Percentiles rank a stretch among this genome's conserved stretches.
Evolutionary conservation across 1,140 invertebrate genomes (phyloP).

Genomic region (Drosophila eugracilis): DNA sequence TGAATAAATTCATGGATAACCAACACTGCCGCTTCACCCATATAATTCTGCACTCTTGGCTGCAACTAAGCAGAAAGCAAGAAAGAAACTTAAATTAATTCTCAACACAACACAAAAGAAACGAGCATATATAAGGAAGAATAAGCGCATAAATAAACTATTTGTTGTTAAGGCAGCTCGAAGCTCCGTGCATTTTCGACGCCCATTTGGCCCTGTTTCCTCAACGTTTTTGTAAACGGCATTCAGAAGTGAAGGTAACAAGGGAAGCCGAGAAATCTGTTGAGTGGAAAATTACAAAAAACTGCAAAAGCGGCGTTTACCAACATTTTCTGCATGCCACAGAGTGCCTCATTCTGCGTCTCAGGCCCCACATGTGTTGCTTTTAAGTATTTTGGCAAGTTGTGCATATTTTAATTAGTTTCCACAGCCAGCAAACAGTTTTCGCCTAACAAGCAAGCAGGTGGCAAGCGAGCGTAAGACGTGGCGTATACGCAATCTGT

Average conservation of each 20-base stretch:
- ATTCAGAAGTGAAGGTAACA: constrained; percentile 13
- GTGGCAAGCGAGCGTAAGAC: constrained; percentile 29
- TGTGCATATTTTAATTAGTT: constrained; percentile 82
- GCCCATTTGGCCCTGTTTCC: constrained; percentile 16
- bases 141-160: constrained; percentile 72
- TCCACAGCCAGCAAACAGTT: constrained; percentile 52
- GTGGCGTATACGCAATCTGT: constrained; percentile 60
- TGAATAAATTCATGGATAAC: constrained; percentile 6
- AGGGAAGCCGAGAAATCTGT: constrained; percentile 51
- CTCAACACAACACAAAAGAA: constrained; percentile 8
- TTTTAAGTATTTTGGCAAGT: constrained; percentile 77
- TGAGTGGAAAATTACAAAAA: constrained; percentile 81
- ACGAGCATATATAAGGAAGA: constrained; percentile 39
- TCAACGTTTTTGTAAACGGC: constrained; percentile 33
- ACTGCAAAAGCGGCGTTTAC: constrained; percentile 71
- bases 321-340: constrained; percentile 51
- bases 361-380: constrained; percentile 37
- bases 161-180: constrained; percentile 54
- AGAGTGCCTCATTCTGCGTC: constrained; percentile 14
- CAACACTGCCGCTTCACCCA: constrained; percentile 6
- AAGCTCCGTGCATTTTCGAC: constrained; percentile 30
- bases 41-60: constrained; percentile 9
- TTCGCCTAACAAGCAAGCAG: constrained; percentile 46
- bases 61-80: constrained; percentile 36
- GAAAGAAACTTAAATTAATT: constrained; percentile 41